phyloP scores from a whole-genome alignment of 2,888 invertebrate species.

The Dilophus febrilis region DNA sequence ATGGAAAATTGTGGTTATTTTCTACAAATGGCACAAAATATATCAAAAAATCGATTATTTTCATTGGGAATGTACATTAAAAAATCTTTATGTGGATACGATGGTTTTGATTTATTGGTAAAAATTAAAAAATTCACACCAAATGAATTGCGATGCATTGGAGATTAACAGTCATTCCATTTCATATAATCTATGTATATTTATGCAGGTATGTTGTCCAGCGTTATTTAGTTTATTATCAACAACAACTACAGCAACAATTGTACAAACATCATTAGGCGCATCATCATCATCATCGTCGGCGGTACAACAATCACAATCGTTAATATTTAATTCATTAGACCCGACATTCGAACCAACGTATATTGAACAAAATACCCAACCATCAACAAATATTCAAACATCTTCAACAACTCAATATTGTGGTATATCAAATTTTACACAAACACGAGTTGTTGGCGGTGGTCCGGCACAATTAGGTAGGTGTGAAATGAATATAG shows the following conservation, averaged over 20 bases:
- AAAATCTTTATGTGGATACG: conserved; percentile 51
- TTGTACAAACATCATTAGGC: background rate
- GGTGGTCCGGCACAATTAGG: conserved; percentile 21
- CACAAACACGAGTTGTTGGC: conserved; percentile 40
- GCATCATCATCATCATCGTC: background rate
- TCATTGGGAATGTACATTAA: conserved; percentile 34
- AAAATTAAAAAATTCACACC: background rate
- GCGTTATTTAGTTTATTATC: background rate
- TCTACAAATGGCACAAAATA: conserved; percentile 20
- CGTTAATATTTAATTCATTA: background rate
- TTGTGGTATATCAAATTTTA: conserved; percentile 36
- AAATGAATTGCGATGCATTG: too few relatives aligned
- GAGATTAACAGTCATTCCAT: background rate
- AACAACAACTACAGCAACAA: background rate
- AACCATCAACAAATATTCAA: conserved; percentile 4
- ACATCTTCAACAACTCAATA: conserved; percentile 1
- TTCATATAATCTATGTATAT: background rate
- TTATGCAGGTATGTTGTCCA: conserved; percentile 12
- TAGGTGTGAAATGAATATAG: conserved; percentile 7
- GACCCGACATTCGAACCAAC: background rate
- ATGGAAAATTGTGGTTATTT: conserved; percentile 36
- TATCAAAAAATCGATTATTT: conserved; percentile 15
- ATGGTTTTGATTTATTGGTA: conserved; percentile 46
- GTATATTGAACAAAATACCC: background rate
- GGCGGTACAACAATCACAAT: background rate